Conservation (phyloP, 2,797 vertebrate species). For the Arrhamphus sclerolepis region DNA sequence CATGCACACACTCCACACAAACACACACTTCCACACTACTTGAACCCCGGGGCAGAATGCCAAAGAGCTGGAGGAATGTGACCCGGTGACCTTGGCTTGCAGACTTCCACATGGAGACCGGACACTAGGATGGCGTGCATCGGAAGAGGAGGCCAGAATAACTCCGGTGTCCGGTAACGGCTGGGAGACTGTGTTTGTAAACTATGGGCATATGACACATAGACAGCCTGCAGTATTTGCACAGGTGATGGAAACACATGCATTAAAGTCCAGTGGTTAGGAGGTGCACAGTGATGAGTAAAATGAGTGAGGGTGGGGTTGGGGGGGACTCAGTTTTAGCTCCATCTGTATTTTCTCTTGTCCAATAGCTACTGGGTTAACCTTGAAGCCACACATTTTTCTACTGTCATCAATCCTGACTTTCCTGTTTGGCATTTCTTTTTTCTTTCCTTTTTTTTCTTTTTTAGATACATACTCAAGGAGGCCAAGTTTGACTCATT, state of each 20-base stretch:
- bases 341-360: constrained; percentile 47
- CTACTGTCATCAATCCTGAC: constrained; percentile 76
- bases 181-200: constrained; percentile 79
- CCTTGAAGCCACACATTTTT: constrained; percentile 78
- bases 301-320: constrained; percentile 15
- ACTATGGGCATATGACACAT: constrained; percentile 70
- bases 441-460: constrained; percentile 48
- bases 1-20: constrained; percentile 32
- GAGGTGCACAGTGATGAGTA: constrained; percentile 4
- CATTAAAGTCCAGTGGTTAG: constrained; percentile 45
- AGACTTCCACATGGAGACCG: constrained; percentile 77
- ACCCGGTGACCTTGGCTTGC: constrained; percentile 80
- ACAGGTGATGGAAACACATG: constrained; percentile 64
- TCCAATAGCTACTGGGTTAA: constrained; percentile 71
- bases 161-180: constrained; percentile 77
- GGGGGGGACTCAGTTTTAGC: constrained; percentile 20
- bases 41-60: constrained; percentile 78
- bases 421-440: constrained; percentile 81
- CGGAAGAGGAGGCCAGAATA: constrained; percentile 78
- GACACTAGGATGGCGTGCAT: constrained; percentile 71
- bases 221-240: constrained; percentile 40
- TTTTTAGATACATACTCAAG: constrained; percentile 42
- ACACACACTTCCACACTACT: constrained; percentile 65
- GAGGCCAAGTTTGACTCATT: constrained; percentile 34
- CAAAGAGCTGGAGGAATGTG: constrained; percentile 81